These are phyloP conservation scores for Labroides dimidiatus DNA, from an alignment of 2,797 vertebrate genomes.

Conservation along the genomic window DNA sequence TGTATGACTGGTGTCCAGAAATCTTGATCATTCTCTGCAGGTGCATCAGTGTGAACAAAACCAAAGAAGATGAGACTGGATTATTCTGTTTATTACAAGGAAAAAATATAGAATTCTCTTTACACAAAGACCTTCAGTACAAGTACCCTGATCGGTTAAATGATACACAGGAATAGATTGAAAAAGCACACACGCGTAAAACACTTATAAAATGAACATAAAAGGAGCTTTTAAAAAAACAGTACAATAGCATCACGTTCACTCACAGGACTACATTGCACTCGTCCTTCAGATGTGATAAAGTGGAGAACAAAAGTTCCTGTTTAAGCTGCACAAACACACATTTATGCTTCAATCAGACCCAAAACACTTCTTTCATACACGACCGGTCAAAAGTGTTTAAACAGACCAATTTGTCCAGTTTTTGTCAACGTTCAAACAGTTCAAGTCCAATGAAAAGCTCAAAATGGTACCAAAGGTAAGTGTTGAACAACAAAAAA, in stretches of 20 bases:
- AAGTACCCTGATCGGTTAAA: conserved; percentile 66
- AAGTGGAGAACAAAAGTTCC: conserved; percentile 18
- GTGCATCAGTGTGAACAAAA: conserved; percentile 3
- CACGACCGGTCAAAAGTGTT: no score
- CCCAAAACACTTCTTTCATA: conserved; percentile 45
- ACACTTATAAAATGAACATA: conserved; percentile 48
- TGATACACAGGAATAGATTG: conserved; percentile 40
- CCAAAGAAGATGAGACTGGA: neutral
- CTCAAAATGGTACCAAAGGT: no score
- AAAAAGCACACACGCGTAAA: conserved; percentile 46
- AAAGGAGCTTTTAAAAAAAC: conserved; percentile 28
- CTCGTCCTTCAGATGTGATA: conserved; percentile 32
- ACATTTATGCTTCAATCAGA: conserved; percentile 40
- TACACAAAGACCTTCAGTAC: conserved; percentile 71
- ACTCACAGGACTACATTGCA: conserved; percentile 27
- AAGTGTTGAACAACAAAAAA: no score
- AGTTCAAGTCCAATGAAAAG: no score
- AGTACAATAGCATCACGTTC: conserved; percentile 45
- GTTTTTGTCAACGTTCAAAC: no score
- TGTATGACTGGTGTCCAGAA: neutral
- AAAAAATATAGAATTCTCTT: conserved; percentile 73
- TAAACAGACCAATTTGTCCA: no score
- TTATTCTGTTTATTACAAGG: conserved; percentile 75
- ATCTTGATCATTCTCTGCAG: neutral
- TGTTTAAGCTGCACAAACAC: conserved; percentile 23